Evolutionary conservation across 2,888 invertebrate species (phyloP), one percentile per base, ranked within the genome.

Genomic region (Pocota personata): DNA sequence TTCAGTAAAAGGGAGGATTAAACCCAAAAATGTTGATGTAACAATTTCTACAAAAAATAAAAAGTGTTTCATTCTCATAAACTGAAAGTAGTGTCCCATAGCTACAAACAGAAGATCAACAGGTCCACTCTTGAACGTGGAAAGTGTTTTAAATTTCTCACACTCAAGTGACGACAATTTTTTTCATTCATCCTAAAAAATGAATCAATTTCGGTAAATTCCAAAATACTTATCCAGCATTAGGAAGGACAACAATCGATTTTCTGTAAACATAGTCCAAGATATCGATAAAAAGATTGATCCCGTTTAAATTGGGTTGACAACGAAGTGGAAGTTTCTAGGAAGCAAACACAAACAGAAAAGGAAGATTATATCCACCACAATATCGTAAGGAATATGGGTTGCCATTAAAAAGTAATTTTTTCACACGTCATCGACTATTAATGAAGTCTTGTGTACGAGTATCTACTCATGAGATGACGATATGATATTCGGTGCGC

Each of bases 281-380:
- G 48, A 21, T 3, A 10, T 48, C 48, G 19, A 21, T 19, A 21
- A 19, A 21, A 21, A 21, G 48, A 48, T 48, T 48, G 48, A 48
- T 48, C 48, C 48, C 48, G 21, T 48, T 48, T 48, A 48, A 48
- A 48, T 48, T 48, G 48, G 21, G 21, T 48, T 48, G 48, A 21
- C 48, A 48, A 21, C 12, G 16, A 21, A 21, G 21, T 48, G 21
- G 48, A 21, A 8, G 3, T 16, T 48, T 19, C 21, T 19, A 19
- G 16, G 19, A 46, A 46, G 10, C 46, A 46, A 2, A 10, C 12
- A 12, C 21, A 21, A 12, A 21, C 3, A n/a, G 40, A 10, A 3
- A 14, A 48, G 21, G 16, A 48, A 1, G 21, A 16, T 21, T 14
- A 21, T 10, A 21, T 14, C n/a, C 40, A 6, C 4, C 3, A 0